These are phyloP conservation scores for Mellivora capensis DNA, from an alignment of 2,113 vertebrate species.

Conservation along the genomic window DNA sequence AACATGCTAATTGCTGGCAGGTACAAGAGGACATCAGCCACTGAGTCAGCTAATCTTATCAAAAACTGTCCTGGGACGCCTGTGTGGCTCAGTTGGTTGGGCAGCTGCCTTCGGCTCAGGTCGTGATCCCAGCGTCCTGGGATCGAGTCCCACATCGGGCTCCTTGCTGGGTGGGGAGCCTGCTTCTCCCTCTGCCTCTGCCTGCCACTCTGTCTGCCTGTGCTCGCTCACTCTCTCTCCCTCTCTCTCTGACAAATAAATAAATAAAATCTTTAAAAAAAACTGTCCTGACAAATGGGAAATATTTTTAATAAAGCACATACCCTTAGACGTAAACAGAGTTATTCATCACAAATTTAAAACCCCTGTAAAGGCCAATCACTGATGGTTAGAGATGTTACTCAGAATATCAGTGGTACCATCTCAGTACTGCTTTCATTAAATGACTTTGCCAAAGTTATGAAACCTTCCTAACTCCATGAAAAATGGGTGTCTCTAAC, in stretches of 20 bases:
- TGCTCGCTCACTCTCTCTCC: no score
- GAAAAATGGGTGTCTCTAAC: conserved; percentile 62
- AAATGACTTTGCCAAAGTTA: conserved; percentile 61
- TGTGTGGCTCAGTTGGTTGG: no score
- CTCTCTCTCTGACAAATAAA: no score
- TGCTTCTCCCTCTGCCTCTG: no score
- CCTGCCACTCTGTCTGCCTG: no score
- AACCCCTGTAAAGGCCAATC: conserved; percentile 25
- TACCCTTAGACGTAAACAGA: conserved; percentile 27
- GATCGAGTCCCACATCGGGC: no score
- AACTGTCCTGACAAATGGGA: neutral
- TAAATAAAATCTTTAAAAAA: no score
- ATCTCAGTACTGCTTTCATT: conserved; percentile 49
- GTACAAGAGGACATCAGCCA: neutral
- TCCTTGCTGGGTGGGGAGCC: no score
- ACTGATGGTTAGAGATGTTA: conserved; percentile 36
- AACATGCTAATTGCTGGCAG: conserved; percentile 24
- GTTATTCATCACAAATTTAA: conserved; percentile 54
- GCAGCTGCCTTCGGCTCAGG: no score
- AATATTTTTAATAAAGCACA: neutral
- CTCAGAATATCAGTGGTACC: conserved; percentile 47
- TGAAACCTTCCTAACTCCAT: conserved; percentile 60
- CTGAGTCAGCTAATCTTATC: neutral
- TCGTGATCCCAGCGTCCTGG: no score
- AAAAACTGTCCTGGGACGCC: neutral